Evolutionary conservation across 1,140 invertebrate genomes (phyloP), one percentile per base, ranked within the genome.

Genomic region (Melitaea cinxia): DNA sequence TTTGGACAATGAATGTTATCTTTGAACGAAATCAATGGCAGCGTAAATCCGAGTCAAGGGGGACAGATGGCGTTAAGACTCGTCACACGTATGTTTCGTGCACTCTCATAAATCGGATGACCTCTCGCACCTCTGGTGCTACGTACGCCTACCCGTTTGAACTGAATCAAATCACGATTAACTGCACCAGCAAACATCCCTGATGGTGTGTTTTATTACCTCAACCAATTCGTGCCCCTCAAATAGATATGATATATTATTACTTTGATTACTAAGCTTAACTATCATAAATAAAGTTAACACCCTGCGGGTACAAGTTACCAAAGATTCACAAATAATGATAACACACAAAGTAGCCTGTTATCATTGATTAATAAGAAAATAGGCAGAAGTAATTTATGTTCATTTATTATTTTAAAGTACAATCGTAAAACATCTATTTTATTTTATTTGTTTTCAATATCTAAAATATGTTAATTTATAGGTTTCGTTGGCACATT

Each of bases 41-140:
- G 72, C 75, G 74, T 83, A 82, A 83, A 85, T 85, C 81, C 73
- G 72, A 80, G 73, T 82, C 73, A 79, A 68, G 62, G 54, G 57
- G 65, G 75, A 81, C 82, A 79, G 74, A 77, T 80, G 80, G 66
- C 61, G 63, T 65, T 60, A 59, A 30, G 14, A 67, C 66, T 59
- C 57, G 50, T 24, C 65, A 65, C 62, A 63, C 61, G 61, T 61
- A 56, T 23, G 19, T 19, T 21, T 4, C 65, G 68, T 73, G 65
- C 62, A 64, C 72, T 69, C 64, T 65, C 77, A 74, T 81, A 79
- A 80, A 82, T 81, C 73, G 67, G 75, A 69, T 77, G 71, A 82
- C 75, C 74, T 78, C 60, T 73, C 61, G 33, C 53, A 52, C 23
- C 53, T 57, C 28, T 37, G 53, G 53, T 57, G 28, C 17, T 10